phyloP scores from a whole-genome alignment of 2,113 vertebrate genomes.

The Psilopogon haemacephalus region DNA sequence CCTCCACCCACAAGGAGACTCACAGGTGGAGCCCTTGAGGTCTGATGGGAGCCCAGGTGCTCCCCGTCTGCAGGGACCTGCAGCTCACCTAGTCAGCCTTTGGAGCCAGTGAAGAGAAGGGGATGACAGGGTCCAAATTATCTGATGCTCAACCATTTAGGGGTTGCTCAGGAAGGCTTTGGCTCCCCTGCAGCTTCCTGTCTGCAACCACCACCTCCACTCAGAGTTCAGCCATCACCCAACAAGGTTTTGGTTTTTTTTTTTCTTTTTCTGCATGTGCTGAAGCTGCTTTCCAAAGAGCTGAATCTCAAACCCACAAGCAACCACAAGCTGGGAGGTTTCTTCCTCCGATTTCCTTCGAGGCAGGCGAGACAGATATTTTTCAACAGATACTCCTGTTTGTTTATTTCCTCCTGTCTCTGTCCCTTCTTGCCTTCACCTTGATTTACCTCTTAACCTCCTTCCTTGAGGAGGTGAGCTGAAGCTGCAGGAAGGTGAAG shows the following conservation, averaged over 20 bases:
- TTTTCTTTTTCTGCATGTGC: not conserved
- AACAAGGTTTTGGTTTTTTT: not conserved
- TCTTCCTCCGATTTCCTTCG: not conserved
- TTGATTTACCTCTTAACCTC: slow-evolving; percentile 2
- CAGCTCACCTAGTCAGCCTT: not conserved
- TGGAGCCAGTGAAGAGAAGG: not conserved
- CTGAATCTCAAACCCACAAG: not conserved
- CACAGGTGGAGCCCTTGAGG: not conserved
- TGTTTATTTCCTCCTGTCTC: not conserved
- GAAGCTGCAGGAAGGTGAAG: not conserved
- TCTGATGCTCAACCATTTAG: not conserved
- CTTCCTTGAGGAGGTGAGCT: slow-evolving; percentile 30
- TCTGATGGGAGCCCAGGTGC: not conserved
- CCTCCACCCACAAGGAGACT: not conserved
- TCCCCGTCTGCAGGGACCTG: not conserved
- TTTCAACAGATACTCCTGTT: not conserved
- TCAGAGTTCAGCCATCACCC: not conserved
- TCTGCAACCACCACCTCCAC: not conserved
- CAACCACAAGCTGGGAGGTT: not conserved
- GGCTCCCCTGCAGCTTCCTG: not conserved
- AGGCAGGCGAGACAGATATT: not conserved
- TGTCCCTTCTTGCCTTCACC: slow-evolving; percentile 49
- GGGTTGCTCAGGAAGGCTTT: not conserved
- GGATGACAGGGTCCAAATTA: not conserved
- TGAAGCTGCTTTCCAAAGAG: not conserved